Base-by-base conservation (phyloP, 2,113 vertebrate genomes). In the Solea senegalensis region DNA sequence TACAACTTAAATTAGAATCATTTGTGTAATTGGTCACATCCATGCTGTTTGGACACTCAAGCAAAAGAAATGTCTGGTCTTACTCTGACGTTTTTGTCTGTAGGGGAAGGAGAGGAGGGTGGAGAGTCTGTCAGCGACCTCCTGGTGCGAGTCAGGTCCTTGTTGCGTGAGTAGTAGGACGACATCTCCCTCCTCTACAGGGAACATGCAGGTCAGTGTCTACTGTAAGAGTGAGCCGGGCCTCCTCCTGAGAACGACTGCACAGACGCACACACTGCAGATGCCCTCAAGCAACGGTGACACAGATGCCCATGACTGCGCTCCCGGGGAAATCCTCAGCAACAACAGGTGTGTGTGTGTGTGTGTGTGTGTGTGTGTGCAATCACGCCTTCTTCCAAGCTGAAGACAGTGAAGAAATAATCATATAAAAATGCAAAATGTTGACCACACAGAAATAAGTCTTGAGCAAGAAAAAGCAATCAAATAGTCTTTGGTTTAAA, bases 41-140 rank as follows among this genome's bases (percentile, higher is more conserved):
- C 50, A 5, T 27, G 10, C 12, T 43, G 41, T 21, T 60, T 21
- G 21, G 21, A 21, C 21, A 21, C 16, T 16, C 34, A 56, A 21
- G 26, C 0, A 6, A 9, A 48, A 63, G 44, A 65, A 73, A 27
- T 46, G 13, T 45, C 14, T 60, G 45, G 28, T 88, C 96, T 98
- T 98, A 98, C 97, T 96, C 95, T 95, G 92, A 95, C 94, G 0
- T 94, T 96, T 95, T 96, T 98, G 91, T 95, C 95, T 49, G 94
- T 95, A 54, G 93, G 95, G 85, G 97, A 96, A 66, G 97, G 96
- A 83, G 96, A 96, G 49, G 96, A 95, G 0, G 97, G 96, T 50
- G 97, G 95, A 26, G 95, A 98, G 56, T 98, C 97, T 70, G 95
- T 94, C 90, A 96, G 86, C 55, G 96, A 94, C 89, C 95, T 98